These are phyloP conservation scores for Prosopocoilus inquinatus DNA, from an alignment of 2,888 invertebrate species.

Conservation along the genomic window DNA sequence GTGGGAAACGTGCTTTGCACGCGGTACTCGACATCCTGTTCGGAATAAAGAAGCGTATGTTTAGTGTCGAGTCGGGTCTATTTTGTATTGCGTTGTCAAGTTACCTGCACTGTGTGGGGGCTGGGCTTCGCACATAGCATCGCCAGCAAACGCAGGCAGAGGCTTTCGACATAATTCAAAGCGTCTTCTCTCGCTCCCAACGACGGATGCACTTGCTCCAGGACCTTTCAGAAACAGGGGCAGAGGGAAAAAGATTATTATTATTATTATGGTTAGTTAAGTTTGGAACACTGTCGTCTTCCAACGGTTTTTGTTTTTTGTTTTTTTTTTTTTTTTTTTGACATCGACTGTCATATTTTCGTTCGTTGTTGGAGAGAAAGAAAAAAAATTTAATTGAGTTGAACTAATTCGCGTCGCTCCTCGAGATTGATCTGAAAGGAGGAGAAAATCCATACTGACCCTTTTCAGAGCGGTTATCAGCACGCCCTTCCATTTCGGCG, in stretches of 20 bases:
- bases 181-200: constrained; percentile 85
- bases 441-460: constrained; percentile 55
- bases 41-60: background rate
- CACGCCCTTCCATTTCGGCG: constrained; percentile 88
- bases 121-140: constrained; percentile 85
- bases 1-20: constrained; percentile 92
- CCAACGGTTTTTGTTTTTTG: background rate
- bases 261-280: no score
- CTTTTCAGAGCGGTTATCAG: constrained; percentile 84
- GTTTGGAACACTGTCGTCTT: background rate
- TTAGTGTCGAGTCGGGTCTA: background rate
- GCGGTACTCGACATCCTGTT: constrained; percentile 88
- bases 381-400: no score
- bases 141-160: constrained; percentile 83
- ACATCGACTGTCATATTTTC: background rate
- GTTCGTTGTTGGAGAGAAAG: no score
- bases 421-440: background rate
- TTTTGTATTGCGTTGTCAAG: background rate
- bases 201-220: constrained; percentile 88
- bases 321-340: background rate
- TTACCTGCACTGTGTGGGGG: constrained; percentile 74
- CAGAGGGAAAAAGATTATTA: no score
- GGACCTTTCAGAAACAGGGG: constrained; percentile 59
- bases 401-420: background rate
- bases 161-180: constrained; percentile 85